phyloP scores from a whole-genome alignment of 2,888 invertebrate genomes.

The Hemithea aestivaria region DNA sequence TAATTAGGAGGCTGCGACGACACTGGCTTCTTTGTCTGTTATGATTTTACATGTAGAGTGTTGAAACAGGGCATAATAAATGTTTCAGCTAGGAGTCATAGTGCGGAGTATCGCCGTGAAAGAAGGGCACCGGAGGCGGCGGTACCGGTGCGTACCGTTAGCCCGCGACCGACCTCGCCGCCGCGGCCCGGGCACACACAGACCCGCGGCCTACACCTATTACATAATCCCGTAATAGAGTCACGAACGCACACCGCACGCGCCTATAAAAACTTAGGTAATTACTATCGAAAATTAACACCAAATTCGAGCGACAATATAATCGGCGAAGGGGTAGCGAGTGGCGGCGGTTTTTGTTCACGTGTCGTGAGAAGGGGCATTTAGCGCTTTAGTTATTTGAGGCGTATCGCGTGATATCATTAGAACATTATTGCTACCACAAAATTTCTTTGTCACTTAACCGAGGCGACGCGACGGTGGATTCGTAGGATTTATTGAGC shows the following conservation, averaged over 20 bases:
- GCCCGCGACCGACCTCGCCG: slow-evolving; percentile 35
- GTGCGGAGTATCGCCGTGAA: slow-evolving; percentile 27
- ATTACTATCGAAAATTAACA: slow-evolving; percentile 46
- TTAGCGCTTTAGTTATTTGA: slow-evolving; percentile 55
- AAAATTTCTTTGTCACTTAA: slow-evolving; percentile 66
- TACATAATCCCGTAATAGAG: slow-evolving; percentile 36
- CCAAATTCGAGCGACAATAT: slow-evolving; percentile 42
- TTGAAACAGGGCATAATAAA: slow-evolving; percentile 4
- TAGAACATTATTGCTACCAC: slow-evolving; percentile 58
- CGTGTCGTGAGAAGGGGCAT: slow-evolving; percentile 55
- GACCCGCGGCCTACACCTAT: slow-evolving; percentile 26
- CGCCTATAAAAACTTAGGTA: slow-evolving; percentile 43
- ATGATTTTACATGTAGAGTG: slow-evolving; percentile 17
- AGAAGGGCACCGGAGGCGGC: slow-evolving; percentile 36
- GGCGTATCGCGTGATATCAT: slow-evolving; percentile 61
- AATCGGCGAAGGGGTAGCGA: slow-evolving; percentile 43
- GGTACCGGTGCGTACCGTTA: slow-evolving; percentile 60
- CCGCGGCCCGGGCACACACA: slow-evolving; percentile 25
- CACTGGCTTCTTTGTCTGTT: slow-evolving; percentile 21
- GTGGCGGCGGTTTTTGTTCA: slow-evolving; percentile 32
- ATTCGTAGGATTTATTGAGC: slow-evolving; percentile 53
- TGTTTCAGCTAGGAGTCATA: background rate
- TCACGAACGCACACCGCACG: slow-evolving; percentile 36
- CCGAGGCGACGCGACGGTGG: slow-evolving; percentile 33
- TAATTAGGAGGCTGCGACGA: slow-evolving; percentile 58